A percentile compares a stretch with the other conserved stretches of the same genome.
phyloP scores from a whole-genome alignment of 2,113 vertebrate genomes.

The Melanotaenia duboulayi region DNA sequence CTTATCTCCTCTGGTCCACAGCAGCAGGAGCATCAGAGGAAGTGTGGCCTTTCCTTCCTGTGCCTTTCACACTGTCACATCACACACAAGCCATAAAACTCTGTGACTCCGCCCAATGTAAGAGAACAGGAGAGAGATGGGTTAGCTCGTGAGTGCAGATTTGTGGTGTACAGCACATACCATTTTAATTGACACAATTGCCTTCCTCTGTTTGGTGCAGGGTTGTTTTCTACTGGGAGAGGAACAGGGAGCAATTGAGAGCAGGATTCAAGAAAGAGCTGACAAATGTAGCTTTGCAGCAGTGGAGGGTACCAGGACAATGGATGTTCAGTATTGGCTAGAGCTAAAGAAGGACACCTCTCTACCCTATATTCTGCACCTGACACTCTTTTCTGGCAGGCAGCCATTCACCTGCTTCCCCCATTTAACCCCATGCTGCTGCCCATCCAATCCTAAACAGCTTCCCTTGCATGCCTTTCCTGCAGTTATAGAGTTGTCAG shows the following conservation, averaged over 20 bases:
- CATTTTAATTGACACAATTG: constrained; percentile 74
- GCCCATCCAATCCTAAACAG: constrained; percentile 30
- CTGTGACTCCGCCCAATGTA: constrained; percentile 50
- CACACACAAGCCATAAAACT: constrained; percentile 68
- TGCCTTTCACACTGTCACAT: constrained; percentile 82
- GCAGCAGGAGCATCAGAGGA: constrained; percentile 83
- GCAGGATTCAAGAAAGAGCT: constrained; percentile 23
- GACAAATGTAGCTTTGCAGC: constrained; percentile 45
- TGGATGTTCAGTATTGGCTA: constrained; percentile 47
- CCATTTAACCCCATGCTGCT: constrained; percentile 36
- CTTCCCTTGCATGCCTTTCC: constrained; percentile 18
- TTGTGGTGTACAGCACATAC: constrained; percentile 71
- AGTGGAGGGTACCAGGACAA: constrained; percentile 60
- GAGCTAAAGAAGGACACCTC: constrained; percentile 68
- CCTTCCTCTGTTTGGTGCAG: constrained; percentile 50
- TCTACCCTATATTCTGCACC: constrained; percentile 67
- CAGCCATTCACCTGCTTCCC: constrained; percentile 49
- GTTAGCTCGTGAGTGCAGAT: constrained; percentile 34
- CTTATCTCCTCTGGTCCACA: constrained; percentile 79
- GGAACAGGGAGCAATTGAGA: constrained; percentile 37
- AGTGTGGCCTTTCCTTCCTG: constrained; percentile 82
- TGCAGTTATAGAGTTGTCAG: constrained; percentile 13
- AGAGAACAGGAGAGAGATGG: constrained; percentile 10
- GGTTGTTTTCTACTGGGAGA: constrained; percentile 47
- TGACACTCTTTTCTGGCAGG: constrained; percentile 56